Conservation (phyloP, 2,113 vertebrate species). For the Malaclemys terrapin region DNA sequence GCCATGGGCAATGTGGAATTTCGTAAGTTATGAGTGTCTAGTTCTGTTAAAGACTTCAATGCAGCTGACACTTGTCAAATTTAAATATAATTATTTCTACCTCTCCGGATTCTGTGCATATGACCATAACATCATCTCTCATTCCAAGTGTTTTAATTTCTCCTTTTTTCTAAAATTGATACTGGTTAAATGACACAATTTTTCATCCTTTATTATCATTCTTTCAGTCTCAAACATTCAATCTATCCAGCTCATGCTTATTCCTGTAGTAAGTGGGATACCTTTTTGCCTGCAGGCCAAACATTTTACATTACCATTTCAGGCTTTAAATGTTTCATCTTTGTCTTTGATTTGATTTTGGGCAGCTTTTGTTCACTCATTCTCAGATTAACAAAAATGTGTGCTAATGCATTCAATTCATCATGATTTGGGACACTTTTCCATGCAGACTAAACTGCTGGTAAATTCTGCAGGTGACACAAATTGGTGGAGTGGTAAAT, state of each 20-base stretch:
- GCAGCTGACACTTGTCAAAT: rapidly evolving
- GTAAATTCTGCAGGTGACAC: background rate
- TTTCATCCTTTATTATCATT: background rate
- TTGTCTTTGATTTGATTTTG: background rate
- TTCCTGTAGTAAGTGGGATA: rapidly evolving
- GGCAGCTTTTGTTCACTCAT: rapidly evolving
- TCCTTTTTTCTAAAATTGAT: background rate
- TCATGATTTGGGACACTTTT: rapidly evolving
- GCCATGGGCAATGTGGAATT: background rate
- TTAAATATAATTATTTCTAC: background rate
- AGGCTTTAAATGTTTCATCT: rapidly evolving
- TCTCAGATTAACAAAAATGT: background rate
- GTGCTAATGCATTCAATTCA: background rate
- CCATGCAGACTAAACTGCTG: no score
- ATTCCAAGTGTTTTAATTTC: background rate
- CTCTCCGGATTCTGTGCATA: background rate
- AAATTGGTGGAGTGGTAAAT: background rate
- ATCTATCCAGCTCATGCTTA: background rate
- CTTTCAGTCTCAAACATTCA: background rate
- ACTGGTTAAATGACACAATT: background rate
- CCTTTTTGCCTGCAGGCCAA: background rate
- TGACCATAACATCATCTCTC: background rate
- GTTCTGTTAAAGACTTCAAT: background rate
- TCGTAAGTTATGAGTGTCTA: background rate
- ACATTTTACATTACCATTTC: background rate